Evolutionary conservation across 2,888 invertebrate genomes (phyloP).

Genomic region (Yponomeuta sedellus): DNA sequence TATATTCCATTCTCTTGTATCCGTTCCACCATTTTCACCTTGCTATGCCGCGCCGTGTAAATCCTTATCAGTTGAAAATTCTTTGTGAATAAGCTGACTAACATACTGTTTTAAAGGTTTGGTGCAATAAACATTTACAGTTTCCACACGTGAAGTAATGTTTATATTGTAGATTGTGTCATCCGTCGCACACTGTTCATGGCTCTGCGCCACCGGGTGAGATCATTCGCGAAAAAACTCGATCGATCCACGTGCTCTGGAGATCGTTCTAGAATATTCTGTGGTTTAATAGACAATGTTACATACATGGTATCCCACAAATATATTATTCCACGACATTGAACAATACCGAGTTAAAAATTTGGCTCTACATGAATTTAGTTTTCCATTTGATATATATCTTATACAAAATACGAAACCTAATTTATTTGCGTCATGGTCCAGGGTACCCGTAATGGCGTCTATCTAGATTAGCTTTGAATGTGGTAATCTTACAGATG

Average conservation of each 20-base stretch:
- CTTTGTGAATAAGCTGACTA: background rate
- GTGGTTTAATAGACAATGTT: too few relatives aligned
- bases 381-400: too few relatives aligned
- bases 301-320: too few relatives aligned
- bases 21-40: too few relatives aligned
- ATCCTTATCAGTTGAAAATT: background rate
- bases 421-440: too few relatives aligned
- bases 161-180: slow-evolving; percentile 4
- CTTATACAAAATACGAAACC: too few relatives aligned
- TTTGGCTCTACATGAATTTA: too few relatives aligned
- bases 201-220: slow-evolving; percentile 4
- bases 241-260: background rate
- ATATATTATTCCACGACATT: too few relatives aligned
- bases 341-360: too few relatives aligned
- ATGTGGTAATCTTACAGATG: background rate
- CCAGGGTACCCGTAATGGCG: background rate
- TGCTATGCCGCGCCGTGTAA: background rate
- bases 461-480: background rate
- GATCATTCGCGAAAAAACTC: slow-evolving; percentile 10
- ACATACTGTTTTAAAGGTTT: background rate
- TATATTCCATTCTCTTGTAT: too few relatives aligned
- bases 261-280: background rate
- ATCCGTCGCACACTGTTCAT: slow-evolving; percentile 1
- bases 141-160: background rate
- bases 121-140: background rate